Percentiles rank a stretch among this genome's conserved stretches.
Evolutionary conservation across 2,113 vertebrate genomes (phyloP).

Genomic region (Bos indicus): DNA sequence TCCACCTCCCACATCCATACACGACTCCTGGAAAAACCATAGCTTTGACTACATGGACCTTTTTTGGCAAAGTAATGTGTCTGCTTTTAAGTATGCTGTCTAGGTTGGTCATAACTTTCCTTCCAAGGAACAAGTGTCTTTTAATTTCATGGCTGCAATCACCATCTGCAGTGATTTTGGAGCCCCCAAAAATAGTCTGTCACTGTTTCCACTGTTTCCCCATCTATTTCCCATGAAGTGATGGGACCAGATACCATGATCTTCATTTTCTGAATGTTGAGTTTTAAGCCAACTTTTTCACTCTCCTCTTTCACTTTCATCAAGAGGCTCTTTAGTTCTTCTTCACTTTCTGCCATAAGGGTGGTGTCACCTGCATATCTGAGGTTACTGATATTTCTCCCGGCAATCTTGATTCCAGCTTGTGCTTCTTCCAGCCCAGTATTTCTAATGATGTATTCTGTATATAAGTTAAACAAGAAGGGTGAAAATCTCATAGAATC

Average conservation of each 20-base stretch:
- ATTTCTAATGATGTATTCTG: background rate
- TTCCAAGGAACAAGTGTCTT: background rate
- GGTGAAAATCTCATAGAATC: background rate
- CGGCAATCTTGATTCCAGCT: background rate
- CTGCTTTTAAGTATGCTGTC: background rate
- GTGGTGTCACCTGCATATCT: background rate
- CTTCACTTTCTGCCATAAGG: background rate
- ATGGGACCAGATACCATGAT: background rate
- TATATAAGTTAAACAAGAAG: background rate
- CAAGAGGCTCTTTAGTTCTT: background rate
- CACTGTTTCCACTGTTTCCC: background rate
- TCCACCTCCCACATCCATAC: background rate
- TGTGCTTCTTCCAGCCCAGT: background rate
- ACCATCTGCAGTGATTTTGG: background rate
- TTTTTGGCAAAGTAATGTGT: background rate
- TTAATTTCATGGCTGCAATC: background rate
- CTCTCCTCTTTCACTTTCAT: background rate
- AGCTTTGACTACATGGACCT: background rate
- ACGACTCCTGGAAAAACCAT: background rate
- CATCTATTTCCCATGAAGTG: background rate
- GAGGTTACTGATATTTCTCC: background rate
- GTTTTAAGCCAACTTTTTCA: background rate
- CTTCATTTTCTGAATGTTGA: background rate
- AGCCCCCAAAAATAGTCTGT: background rate
- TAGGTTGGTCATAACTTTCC: background rate